Conservation (phyloP, 2,797 vertebrate species). For the Antrozous pallidus region DNA sequence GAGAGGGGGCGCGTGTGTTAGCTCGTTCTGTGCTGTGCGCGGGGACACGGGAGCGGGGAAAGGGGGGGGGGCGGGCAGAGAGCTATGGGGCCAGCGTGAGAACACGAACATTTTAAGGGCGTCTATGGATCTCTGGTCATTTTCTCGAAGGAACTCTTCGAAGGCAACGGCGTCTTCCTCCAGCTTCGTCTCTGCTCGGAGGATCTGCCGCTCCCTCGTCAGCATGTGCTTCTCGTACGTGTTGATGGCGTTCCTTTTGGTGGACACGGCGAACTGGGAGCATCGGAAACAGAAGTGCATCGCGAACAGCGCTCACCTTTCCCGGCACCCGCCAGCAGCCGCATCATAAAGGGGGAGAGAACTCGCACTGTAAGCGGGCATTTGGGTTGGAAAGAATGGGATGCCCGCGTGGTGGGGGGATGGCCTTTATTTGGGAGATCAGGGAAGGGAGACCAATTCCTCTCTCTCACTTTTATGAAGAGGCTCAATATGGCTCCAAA, state of each 20-base stretch:
- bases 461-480: neutral
- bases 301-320: neutral
- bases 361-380: neutral
- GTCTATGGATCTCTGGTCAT: slow-evolving; percentile 76
- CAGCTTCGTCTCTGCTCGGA: slow-evolving; percentile 73
- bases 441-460: neutral
- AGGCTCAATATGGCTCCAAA: neutral
- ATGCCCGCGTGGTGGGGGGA: neutral
- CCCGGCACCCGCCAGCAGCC: neutral
- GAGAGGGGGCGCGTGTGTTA: slow-evolving; percentile 26
- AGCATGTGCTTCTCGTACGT: slow-evolving; percentile 66
- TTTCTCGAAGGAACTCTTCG: slow-evolving; percentile 80
- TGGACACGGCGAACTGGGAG: slow-evolving; percentile 74
- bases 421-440: neutral
- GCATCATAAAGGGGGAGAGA: neutral
- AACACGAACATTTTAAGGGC: slow-evolving; percentile 78
- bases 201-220: slow-evolving; percentile 64
- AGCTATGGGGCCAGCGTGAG: neutral
- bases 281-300: slow-evolving; percentile 3
- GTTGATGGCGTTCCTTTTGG: slow-evolving; percentile 75
- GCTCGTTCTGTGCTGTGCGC: neutral
- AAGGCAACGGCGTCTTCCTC: slow-evolving; percentile 74
- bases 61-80: too few relatives aligned
- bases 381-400: neutral
- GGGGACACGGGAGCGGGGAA: neutral